These are phyloP conservation scores for Rhynchopsitta pachyrhyncha DNA, from an alignment of 2,113 vertebrate genomes.

Conservation along the genomic window DNA sequence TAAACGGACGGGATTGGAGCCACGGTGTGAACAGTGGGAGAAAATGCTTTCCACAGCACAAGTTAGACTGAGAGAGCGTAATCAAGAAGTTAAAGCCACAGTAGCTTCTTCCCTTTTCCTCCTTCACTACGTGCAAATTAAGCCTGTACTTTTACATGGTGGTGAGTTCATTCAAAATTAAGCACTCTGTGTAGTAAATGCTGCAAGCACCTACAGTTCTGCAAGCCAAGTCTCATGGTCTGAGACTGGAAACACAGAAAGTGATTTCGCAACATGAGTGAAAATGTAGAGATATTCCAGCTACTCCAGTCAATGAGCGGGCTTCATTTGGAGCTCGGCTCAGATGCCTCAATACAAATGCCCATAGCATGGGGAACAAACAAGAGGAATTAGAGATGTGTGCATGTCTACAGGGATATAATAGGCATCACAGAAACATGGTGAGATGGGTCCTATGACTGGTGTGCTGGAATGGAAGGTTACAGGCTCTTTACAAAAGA, in stretches of 20 bases:
- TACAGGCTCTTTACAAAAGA: too few relatives aligned
- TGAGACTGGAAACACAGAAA: background rate
- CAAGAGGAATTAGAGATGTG: too few relatives aligned
- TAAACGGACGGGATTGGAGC: background rate
- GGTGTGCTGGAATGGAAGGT: too few relatives aligned
- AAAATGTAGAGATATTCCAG: background rate
- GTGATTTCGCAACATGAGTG: background rate
- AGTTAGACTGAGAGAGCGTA: background rate
- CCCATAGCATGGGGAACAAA: too few relatives aligned
- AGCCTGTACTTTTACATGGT: background rate
- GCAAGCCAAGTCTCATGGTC: background rate
- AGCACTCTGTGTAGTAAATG: background rate
- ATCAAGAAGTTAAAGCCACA: background rate
- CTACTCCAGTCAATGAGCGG: too few relatives aligned
- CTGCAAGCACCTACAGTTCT: background rate
- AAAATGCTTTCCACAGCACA: background rate
- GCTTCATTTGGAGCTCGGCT: too few relatives aligned
- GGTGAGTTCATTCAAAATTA: background rate
- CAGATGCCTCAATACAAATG: too few relatives aligned
- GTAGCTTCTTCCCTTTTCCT: background rate
- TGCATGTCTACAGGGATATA: too few relatives aligned
- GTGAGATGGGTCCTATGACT: too few relatives aligned
- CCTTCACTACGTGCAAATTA: background rate
- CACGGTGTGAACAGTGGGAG: background rate
- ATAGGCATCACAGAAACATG: too few relatives aligned